A percentile compares a stretch with the other conserved stretches of the same genome.
phyloP scores from a whole-genome alignment of 2,888 invertebrate species.

The Polymixis lichenea region DNA sequence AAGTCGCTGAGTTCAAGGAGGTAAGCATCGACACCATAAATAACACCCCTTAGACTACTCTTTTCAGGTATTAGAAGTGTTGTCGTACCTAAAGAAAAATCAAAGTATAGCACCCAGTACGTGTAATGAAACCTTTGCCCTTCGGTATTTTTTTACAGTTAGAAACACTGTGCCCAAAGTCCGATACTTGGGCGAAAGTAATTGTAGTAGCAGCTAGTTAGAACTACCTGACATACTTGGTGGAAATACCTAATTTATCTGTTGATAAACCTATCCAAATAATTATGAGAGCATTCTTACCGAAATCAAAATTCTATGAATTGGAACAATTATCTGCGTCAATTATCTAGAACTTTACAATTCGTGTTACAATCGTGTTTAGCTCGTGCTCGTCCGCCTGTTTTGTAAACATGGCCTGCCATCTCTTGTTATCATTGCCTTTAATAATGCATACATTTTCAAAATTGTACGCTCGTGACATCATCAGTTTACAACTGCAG shows the following conservation, averaged over 20 bases:
- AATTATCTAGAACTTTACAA: slow-evolving; percentile 56
- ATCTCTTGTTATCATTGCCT: slow-evolving; percentile 59
- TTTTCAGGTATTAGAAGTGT: no score
- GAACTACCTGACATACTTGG: no score
- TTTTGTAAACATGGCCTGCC: slow-evolving; percentile 77
- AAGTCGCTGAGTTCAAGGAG: slow-evolving; percentile 99
- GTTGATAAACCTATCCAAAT: background rate
- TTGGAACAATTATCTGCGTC: slow-evolving; percentile 50
- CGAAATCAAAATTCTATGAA: slow-evolving; percentile 45
- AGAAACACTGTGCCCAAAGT: background rate
- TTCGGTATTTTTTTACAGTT: background rate
- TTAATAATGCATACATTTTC: slow-evolving; percentile 64
- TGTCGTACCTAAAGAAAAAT: no score
- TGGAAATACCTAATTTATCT: background rate
- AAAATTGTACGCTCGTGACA: slow-evolving; percentile 68
- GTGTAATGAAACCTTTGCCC: no score
- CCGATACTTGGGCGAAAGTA: background rate
- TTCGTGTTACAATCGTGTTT: slow-evolving; percentile 68
- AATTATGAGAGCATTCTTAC: background rate
- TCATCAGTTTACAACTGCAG: slow-evolving; percentile 55
- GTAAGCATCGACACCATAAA: slow-evolving; percentile 84
- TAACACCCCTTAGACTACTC: background rate
- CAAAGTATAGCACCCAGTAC: no score
- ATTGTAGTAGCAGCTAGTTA: background rate
- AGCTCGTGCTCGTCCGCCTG: slow-evolving; percentile 74